Base-by-base conservation (phyloP, 2,888 invertebrate genomes). In the Bombylius major region DNA sequence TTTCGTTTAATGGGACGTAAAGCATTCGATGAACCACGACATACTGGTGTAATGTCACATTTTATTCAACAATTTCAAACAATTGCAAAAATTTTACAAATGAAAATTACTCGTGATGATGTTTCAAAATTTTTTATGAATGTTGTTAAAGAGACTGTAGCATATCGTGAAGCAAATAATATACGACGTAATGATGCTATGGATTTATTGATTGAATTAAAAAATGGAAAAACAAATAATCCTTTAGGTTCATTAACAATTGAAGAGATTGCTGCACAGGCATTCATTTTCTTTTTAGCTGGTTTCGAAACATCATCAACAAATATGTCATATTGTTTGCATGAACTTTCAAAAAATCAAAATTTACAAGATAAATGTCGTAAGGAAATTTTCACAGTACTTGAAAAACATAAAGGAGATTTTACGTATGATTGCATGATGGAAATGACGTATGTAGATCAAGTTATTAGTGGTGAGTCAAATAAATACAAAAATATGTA, bases 261-360 rank as follows among this genome's bases (percentile, higher is more conserved):
- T 11, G 39, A 42, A 42, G 55, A 60, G 0, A 71, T 75, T 36
- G 67, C 69, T 4, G 72, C 75, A 0, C 76, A 77, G 61, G 71
- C 72, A 4, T 73, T 76, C 60, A 65, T 76, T 14, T 76, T 77
- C 61, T 76, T 75, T 56, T 65, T 67, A 4, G 78, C 71, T 9
- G 77, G 77, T 0, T 77, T 73, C 59, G 77, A 77, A 60, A 76
- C 77, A 1, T 73, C 71, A 47, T 72, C 77, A 0, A 70, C 74
- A 0, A 71, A 75, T 0, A 66, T 76, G 60, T 58, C 71, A 1
- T 75, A 69, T 50, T 59, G 71, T 44, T 58, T 73, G 11, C 72
- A 73, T 56, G 65, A 72, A 58, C 58, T 77, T 12, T 75, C 76
- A 1, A 49, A 63, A 5, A 68, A 76, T 60, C 70, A 67, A 13